These are phyloP conservation scores for Lagenorhynchus albirostris DNA, from an alignment of 2,113 vertebrate genomes.

Conservation along the genomic window DNA sequence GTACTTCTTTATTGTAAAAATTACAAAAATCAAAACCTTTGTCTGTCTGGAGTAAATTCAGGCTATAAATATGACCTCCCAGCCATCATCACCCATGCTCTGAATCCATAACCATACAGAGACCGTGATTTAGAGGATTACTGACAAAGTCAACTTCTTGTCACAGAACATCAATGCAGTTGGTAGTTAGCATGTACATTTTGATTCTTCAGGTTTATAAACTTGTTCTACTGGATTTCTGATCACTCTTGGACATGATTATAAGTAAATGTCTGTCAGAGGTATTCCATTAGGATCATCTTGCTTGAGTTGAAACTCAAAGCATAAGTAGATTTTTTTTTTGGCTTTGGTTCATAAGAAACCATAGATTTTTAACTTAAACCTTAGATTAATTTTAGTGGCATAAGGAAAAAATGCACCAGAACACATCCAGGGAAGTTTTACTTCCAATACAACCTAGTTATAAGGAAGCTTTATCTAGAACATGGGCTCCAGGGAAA, in stretches of 20 bases:
- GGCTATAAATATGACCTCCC: background rate
- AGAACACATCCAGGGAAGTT: background rate
- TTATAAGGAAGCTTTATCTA: background rate
- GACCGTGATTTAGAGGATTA: background rate
- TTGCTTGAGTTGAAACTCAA: background rate
- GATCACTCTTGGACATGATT: background rate
- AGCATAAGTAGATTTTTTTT: background rate
- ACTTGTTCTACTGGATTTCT: background rate
- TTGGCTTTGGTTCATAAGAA: background rate
- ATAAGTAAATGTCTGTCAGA: background rate
- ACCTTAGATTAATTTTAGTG: background rate
- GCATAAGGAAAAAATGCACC: background rate
- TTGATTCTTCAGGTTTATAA: background rate
- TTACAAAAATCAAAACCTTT: background rate
- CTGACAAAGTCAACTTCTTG: background rate
- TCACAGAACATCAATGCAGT: background rate
- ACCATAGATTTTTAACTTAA: background rate
- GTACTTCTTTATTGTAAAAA: background rate
- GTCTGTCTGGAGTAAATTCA: background rate
- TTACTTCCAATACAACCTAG: background rate
- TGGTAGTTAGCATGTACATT: background rate
- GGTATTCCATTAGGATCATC: background rate
- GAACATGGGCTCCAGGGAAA: background rate
- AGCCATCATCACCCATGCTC: background rate
- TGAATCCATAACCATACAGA: background rate